A percentile compares a stretch with the other conserved stretches of the same genome.
phyloP scores from a whole-genome alignment of 1,140 invertebrate species.

The Chironomus tepperi region DNA sequence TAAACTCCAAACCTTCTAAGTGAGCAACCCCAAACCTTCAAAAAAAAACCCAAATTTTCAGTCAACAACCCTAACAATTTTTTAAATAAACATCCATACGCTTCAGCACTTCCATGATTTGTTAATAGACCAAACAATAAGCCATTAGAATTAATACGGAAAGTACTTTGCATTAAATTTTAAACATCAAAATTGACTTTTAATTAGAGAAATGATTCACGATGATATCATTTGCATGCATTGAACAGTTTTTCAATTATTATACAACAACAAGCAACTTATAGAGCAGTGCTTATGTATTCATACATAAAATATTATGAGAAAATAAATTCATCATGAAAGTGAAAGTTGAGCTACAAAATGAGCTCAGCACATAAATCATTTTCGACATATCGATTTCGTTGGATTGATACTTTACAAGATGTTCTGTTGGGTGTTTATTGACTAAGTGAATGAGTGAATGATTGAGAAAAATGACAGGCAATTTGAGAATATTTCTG shows the following conservation, averaged over 20 bases:
- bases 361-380: not conserved
- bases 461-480: not conserved
- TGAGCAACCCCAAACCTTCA: too few species aligned
- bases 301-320: too few species aligned
- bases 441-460: not conserved
- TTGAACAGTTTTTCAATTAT: not conserved
- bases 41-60: too few species aligned
- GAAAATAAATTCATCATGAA: not conserved
- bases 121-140: not conserved
- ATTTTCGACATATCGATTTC: not conserved
- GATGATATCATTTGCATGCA: not conserved
- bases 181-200: not conserved
- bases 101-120: not conserved
- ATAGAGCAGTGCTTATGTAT: too few species aligned
- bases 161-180: not conserved
- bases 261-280: too few species aligned
- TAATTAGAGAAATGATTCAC: not conserved
- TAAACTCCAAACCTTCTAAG: too few species aligned
- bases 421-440: too few species aligned
- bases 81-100: not conserved
- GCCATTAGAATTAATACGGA: not conserved
- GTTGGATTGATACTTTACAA: too few species aligned
- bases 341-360: not conserved
- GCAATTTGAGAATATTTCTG: not conserved
- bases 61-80: too few species aligned